Percentiles rank a stretch among this genome's conserved stretches.
Conservation (phyloP, 2,888 invertebrate species). For the Gerosis bhagava region DNA sequence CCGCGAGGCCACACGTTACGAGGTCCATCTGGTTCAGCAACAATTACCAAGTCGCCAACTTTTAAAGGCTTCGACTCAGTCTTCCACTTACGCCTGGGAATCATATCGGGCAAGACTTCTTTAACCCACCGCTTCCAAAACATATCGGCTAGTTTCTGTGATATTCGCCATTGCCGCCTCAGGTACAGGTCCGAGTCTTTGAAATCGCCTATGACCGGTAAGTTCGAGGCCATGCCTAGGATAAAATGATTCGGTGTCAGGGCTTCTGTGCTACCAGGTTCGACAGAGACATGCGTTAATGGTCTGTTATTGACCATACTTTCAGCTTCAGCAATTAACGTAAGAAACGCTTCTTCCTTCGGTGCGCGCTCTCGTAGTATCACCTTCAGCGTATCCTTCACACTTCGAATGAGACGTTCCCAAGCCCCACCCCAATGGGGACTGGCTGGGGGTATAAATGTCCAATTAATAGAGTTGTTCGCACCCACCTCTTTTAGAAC, state of each 20-base stretch:
- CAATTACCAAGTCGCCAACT: not conserved
- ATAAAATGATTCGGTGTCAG: slow-evolving; percentile 36
- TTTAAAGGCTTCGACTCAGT: not conserved
- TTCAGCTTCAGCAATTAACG: slow-evolving; percentile 27
- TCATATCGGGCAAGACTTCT: slow-evolving; percentile 17
- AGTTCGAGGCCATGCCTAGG: slow-evolving; percentile 11
- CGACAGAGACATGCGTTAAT: slow-evolving; percentile 38
- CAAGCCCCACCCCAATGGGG: slow-evolving; percentile 29
- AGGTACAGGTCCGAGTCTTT: slow-evolving; percentile 9
- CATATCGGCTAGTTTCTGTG: slow-evolving; percentile 21
- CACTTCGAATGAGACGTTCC: slow-evolving; percentile 27
- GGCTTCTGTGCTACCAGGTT: slow-evolving; percentile 30
- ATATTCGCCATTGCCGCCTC: slow-evolving; percentile 17
- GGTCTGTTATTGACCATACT: slow-evolving; percentile 28
- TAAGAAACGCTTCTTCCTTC: slow-evolving; percentile 23
- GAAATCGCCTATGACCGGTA: slow-evolving; percentile 12
- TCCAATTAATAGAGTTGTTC: slow-evolving; percentile 7
- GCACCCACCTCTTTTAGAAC: not conserved
- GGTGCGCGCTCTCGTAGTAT: slow-evolving; percentile 18
- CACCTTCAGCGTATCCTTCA: slow-evolving; percentile 22
- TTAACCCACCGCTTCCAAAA: slow-evolving; percentile 29
- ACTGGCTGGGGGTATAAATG: slow-evolving; percentile 19
- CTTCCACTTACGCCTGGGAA: slow-evolving; percentile 14
- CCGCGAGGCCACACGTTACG: not conserved
- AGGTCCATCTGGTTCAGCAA: not conserved